Percentiles rank a stretch among this genome's conserved stretches.
Conservation (phyloP, 1,140 invertebrate genomes). For the Batillaria attramentaria region DNA sequence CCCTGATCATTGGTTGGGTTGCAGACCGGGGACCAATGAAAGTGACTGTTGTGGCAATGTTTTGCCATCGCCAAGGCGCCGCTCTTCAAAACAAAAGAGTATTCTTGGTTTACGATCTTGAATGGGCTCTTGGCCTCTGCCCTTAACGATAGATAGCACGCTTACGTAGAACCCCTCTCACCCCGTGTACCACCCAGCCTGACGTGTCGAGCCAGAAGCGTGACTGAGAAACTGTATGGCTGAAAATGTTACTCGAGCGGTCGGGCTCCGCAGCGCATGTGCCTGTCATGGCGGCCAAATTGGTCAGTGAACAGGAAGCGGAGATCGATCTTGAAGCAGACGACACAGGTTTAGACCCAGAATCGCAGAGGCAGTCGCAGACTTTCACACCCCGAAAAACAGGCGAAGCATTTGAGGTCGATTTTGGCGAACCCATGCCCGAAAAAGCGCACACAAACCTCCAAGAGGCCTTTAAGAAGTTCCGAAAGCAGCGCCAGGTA, state of each 20-base stretch:
- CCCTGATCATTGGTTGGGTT: background rate
- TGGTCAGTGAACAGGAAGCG: background rate
- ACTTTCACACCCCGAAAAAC: background rate
- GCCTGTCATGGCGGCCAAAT: conserved; percentile 12
- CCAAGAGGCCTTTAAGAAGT: conserved; percentile 46
- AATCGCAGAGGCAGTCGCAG: background rate
- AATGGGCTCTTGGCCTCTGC: background rate
- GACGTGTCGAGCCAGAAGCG: background rate
- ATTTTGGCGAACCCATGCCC: conserved; percentile 33
- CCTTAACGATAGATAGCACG: background rate
- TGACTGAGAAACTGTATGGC: conserved; percentile 15
- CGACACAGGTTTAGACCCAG: background rate
- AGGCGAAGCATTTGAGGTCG: conserved; percentile 33
- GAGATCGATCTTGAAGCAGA: background rate
- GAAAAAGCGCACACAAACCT: conserved; percentile 32
- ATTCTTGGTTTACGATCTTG: background rate
- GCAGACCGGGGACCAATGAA: background rate
- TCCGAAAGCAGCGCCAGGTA: conserved; percentile 48
- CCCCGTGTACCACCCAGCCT: background rate
- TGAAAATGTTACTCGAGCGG: background rate
- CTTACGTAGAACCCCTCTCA: background rate
- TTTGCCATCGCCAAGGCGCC: conserved; percentile 27
- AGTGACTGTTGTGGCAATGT: background rate
- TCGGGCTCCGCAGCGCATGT: background rate
- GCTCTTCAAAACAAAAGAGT: conserved; percentile 16